These are phyloP conservation scores for Tachypleus tridentatus DNA, from an alignment of 1,140 invertebrate species.

Conservation along the genomic window DNA sequence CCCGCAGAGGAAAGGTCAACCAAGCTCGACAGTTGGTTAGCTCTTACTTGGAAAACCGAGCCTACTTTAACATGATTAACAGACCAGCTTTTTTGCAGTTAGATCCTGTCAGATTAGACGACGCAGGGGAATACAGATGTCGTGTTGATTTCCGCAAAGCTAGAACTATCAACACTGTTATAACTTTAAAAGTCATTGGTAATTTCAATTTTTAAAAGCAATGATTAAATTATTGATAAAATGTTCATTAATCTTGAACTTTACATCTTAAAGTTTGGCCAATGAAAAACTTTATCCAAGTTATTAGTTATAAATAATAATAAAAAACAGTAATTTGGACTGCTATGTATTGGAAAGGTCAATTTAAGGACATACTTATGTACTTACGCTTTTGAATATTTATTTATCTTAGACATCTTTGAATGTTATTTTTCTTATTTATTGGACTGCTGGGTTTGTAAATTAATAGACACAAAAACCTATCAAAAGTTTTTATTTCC, in stretches of 20 bases:
- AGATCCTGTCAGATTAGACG: slow-evolving; percentile 31
- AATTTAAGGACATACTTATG: too few relatives aligned
- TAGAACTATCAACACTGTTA: slow-evolving; percentile 74
- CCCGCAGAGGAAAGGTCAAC: slow-evolving; percentile 23
- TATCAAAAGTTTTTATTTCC: too few relatives aligned
- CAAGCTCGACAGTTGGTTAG: slow-evolving; percentile 25
- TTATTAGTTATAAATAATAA: too few relatives aligned
- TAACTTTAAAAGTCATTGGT: slow-evolving; percentile 83
- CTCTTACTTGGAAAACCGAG: slow-evolving; percentile 20
- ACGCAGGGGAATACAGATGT: slow-evolving; percentile 72
- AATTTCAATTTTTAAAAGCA: slow-evolving; percentile 32
- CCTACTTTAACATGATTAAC: slow-evolving; percentile 20
- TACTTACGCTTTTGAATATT: too few relatives aligned
- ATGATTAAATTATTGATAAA: not conserved
- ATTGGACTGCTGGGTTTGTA: too few relatives aligned
- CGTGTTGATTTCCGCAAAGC: slow-evolving; percentile 81
- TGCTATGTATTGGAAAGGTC: too few relatives aligned
- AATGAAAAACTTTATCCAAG: too few relatives aligned
- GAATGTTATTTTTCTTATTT: too few relatives aligned
- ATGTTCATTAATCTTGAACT: too few relatives aligned
- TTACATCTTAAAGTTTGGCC: not conserved
- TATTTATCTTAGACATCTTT: too few relatives aligned
- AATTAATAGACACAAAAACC: too few relatives aligned
- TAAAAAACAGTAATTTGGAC: too few relatives aligned
- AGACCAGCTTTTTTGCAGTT: slow-evolving; percentile 21